Evolutionary conservation across 2,888 invertebrate species (phyloP).

Genomic region (Archaeoteleia sp.): DNA sequence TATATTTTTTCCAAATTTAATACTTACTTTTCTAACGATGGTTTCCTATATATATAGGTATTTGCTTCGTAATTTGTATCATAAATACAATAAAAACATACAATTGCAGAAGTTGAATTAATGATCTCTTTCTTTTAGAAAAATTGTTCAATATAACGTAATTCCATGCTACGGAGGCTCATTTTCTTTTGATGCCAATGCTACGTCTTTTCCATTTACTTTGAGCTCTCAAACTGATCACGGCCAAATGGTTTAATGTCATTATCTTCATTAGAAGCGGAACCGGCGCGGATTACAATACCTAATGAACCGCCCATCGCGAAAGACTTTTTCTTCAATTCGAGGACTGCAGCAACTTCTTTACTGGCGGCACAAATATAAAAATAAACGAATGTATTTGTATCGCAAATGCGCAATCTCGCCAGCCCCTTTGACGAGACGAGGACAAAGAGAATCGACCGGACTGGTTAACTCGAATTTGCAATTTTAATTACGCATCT

Average conservation of each 20-base stretch:
- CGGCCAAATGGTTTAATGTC: constrained; percentile 70
- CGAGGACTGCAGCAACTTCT: constrained; percentile 52
- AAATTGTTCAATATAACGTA: constrained; percentile 7
- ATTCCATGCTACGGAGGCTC: constrained; percentile 13
- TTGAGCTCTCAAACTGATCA: constrained; percentile 49
- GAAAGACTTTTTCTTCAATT: constrained; percentile 53
- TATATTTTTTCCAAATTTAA: no score
- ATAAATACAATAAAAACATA: no score
- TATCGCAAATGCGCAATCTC: constrained; percentile 67
- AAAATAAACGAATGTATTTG: constrained; percentile 73
- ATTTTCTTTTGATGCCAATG: constrained; percentile 27
- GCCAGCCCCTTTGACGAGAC: constrained; percentile 62
- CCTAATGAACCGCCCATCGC: constrained; percentile 72
- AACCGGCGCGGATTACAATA: constrained; percentile 72
- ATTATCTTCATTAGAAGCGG: constrained; percentile 73
- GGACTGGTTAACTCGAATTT: constrained; percentile 69
- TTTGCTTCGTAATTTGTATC: no score
- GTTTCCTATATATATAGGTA: no score
- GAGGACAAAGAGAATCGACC: constrained; percentile 56
- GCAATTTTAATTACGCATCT: constrained; percentile 69
- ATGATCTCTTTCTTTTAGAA: no score
- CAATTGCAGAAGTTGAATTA: no score
- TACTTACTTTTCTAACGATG: no score
- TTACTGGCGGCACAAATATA: constrained; percentile 63
- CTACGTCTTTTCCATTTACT: constrained; percentile 28